Conservation (phyloP, 2,113 vertebrate genomes). For the Engraulis encrasicolus region DNA sequence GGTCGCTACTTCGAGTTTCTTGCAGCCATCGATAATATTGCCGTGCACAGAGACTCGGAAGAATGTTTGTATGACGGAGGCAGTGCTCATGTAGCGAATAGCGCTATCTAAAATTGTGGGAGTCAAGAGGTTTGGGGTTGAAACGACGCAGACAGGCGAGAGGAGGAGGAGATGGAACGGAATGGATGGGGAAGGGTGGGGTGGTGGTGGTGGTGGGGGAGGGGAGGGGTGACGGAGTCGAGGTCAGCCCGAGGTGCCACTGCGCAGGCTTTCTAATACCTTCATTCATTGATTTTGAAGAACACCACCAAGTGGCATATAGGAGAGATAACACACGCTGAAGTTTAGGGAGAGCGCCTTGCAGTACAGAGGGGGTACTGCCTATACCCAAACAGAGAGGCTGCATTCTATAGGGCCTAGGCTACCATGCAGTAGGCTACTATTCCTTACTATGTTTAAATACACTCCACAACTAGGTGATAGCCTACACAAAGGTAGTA, state of each 20-base stretch:
- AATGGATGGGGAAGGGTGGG: slow-evolving; percentile 48
- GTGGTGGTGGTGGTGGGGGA: slow-evolving; percentile 49
- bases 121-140: slow-evolving; percentile 55
- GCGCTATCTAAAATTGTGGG: slow-evolving; percentile 58
- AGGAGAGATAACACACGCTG: slow-evolving; percentile 84
- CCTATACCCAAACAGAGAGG: neutral
- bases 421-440: neutral
- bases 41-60: neutral
- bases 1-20: neutral
- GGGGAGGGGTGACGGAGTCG: slow-evolving; percentile 48
- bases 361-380: slow-evolving; percentile 30
- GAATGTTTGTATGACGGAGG: slow-evolving; percentile 19
- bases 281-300: slow-evolving; percentile 80
- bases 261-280: slow-evolving; percentile 69
- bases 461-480: neutral
- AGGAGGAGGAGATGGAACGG: slow-evolving; percentile 24
- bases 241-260: slow-evolving; percentile 74
- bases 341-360: slow-evolving; percentile 51
- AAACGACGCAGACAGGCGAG: slow-evolving; percentile 52
- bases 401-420: neutral
- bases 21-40: neutral
- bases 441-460: neutral
- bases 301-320: slow-evolving; percentile 92
- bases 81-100: slow-evolving; percentile 49
- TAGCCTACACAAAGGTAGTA: too few species aligned